These are phyloP conservation scores for Drosophila ambigua DNA, from an alignment of 1,140 invertebrate genomes.

Conservation along the genomic window DNA sequence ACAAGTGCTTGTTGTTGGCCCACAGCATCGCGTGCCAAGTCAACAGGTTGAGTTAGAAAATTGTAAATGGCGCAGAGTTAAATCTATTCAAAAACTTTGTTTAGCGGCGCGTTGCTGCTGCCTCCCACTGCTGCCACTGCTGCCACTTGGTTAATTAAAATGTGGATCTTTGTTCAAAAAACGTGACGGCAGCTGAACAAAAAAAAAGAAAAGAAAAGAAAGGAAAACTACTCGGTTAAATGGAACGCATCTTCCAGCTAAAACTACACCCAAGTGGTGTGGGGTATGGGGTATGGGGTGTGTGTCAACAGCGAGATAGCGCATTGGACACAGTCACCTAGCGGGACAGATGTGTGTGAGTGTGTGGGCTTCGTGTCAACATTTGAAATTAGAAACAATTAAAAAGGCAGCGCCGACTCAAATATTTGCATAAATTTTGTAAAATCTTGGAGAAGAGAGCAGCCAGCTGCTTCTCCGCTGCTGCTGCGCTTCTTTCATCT, in stretches of 20 bases:
- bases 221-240: slow-evolving; percentile 40
- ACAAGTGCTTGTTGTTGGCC: no score
- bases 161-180: slow-evolving; percentile 23
- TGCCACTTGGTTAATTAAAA: slow-evolving; percentile 38
- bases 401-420: slow-evolving; percentile 64
- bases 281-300: not conserved
- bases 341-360: slow-evolving; percentile 23
- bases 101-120: not conserved
- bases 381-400: slow-evolving; percentile 75
- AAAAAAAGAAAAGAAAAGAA: slow-evolving; percentile 39
- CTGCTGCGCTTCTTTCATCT: slow-evolving; percentile 29
- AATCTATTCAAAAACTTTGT: slow-evolving; percentile 21
- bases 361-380: slow-evolving; percentile 53
- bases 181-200: slow-evolving; percentile 39
- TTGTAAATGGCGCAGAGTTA: slow-evolving; percentile 30
- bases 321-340: slow-evolving; percentile 26
- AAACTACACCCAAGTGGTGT: no score
- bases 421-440: slow-evolving; percentile 66
- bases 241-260: slow-evolving; percentile 40
- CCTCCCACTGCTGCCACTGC: not conserved
- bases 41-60: slow-evolving; percentile 39
- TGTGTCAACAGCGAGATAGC: slow-evolving; percentile 70
- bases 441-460: slow-evolving; percentile 50
- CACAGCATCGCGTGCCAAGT: slow-evolving; percentile 18
- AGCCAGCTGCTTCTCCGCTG: slow-evolving; percentile 30